A percentile compares a stretch with the other conserved stretches of the same genome.
phyloP scores from a whole-genome alignment of 2,113 vertebrate genomes.

The Prionailurus viverrinus region DNA sequence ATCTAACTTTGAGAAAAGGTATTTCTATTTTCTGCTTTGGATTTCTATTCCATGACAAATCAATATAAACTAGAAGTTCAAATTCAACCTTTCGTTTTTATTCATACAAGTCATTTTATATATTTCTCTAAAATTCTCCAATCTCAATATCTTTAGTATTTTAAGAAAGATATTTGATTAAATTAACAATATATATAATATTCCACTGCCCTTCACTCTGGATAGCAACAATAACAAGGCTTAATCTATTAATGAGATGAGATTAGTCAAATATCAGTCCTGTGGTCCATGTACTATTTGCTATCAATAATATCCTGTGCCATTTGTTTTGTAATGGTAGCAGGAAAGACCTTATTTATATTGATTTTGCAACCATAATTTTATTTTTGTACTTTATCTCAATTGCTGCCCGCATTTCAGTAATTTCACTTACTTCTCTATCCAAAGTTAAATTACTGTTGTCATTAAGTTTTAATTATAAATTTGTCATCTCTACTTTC shows the following conservation, averaged over 20 bases:
- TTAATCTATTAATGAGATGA: not conserved
- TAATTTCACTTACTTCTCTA: not conserved
- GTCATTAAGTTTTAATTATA: not conserved
- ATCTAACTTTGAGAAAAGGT: not conserved
- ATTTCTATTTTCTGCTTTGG: not conserved
- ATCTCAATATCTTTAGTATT: not conserved
- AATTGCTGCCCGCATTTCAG: not conserved
- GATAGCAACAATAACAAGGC: not conserved
- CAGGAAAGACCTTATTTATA: not conserved
- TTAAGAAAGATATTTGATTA: not conserved
- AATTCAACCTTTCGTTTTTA: not conserved
- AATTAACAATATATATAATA: not conserved
- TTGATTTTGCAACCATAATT: slow-evolving; percentile 7
- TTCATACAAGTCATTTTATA: not conserved
- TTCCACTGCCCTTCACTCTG: not conserved
- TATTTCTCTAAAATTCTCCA: not conserved
- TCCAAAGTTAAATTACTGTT: not conserved
- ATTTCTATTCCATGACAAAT: not conserved
- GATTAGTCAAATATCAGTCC: not conserved
- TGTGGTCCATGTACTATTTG: not conserved
- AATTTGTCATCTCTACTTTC: not conserved
- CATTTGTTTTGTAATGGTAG: not conserved
- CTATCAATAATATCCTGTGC: not conserved
- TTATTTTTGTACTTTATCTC: slow-evolving; percentile 15
- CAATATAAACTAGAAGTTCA: not conserved